Percentiles rank a stretch among this genome's conserved stretches.
These are phyloP conservation scores for Halcyon badia DNA, from an alignment of 2,797 vertebrate species.

Conservation along the genomic window DNA sequence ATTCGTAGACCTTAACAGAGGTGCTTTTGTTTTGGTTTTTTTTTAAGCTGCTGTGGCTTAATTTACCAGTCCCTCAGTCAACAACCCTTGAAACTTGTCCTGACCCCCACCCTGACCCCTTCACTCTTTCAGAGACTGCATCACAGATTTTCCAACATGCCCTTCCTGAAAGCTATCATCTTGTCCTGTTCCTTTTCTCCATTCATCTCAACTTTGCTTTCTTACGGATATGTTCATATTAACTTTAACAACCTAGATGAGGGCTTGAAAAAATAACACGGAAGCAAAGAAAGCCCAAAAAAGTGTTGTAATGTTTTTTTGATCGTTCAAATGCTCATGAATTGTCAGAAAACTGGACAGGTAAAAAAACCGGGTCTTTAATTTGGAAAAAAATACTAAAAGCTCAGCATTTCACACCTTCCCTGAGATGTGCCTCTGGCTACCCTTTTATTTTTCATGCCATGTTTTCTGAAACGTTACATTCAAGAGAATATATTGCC, in stretches of 20 bases:
- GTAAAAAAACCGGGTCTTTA: conserved; percentile 53
- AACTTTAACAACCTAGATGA: neutral
- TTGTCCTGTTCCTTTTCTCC: neutral
- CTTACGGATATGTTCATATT: neutral
- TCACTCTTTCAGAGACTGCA: neutral
- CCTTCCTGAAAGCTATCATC: neutral
- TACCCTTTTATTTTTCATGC: conserved; percentile 67
- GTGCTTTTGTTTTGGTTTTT: neutral
- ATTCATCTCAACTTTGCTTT: neutral
- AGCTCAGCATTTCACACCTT: conserved; percentile 63
- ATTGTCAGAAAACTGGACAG: conserved; percentile 54
- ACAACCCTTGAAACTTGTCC: neutral
- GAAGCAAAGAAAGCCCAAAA: neutral
- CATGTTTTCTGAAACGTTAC: conserved; percentile 55
- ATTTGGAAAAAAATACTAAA: conserved; percentile 64
- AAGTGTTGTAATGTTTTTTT: neutral
- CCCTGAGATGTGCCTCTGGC: conserved; percentile 56
- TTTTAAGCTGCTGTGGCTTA: neutral
- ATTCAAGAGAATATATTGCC: conserved; percentile 66
- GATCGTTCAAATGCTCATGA: neutral
- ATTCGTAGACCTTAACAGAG: neutral
- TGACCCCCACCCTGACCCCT: neutral
- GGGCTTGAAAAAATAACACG: neutral
- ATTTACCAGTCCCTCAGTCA: neutral
- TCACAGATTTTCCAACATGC: neutral